These are phyloP conservation scores for Bucco capensis DNA, from an alignment of 2,113 vertebrate genomes.

Conservation along the genomic window DNA sequence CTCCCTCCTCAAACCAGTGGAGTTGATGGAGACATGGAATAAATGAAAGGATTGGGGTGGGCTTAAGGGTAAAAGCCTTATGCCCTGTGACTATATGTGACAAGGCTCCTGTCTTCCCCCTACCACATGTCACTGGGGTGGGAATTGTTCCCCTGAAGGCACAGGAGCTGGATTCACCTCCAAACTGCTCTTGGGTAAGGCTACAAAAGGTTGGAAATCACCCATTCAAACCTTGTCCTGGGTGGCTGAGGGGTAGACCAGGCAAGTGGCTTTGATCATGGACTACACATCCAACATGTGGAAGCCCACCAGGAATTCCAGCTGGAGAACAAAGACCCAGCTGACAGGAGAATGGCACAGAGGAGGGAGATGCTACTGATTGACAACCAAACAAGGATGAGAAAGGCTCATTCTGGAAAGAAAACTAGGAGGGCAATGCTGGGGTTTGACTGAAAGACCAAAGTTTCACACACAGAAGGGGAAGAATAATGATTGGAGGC, in stretches of 20 bases:
- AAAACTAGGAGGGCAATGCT: background rate
- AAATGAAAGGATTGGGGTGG: background rate
- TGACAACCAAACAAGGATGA: background rate
- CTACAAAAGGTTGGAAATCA: no score
- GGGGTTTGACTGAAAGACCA: background rate
- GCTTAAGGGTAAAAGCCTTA: background rate
- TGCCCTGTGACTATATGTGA: fast-evolving
- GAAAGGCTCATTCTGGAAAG: background rate
- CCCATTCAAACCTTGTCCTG: no score
- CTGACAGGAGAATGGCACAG: background rate
- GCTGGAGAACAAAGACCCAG: background rate
- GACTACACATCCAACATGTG: background rate
- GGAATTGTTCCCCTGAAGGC: background rate
- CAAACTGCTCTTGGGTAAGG: fast-evolving
- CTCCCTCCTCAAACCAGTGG: fast-evolving
- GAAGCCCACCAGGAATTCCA: background rate
- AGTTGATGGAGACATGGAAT: background rate
- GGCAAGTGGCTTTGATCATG: background rate
- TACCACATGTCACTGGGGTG: fast-evolving
- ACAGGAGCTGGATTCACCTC: fast-evolving
- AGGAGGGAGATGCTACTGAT: background rate
- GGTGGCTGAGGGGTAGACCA: no score
- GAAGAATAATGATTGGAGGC: background rate
- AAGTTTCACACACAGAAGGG: background rate
- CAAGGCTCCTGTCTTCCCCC: background rate